These are phyloP conservation scores for Sinelater perroti DNA, from an alignment of 2,888 invertebrate species.

Conservation along the genomic window DNA sequence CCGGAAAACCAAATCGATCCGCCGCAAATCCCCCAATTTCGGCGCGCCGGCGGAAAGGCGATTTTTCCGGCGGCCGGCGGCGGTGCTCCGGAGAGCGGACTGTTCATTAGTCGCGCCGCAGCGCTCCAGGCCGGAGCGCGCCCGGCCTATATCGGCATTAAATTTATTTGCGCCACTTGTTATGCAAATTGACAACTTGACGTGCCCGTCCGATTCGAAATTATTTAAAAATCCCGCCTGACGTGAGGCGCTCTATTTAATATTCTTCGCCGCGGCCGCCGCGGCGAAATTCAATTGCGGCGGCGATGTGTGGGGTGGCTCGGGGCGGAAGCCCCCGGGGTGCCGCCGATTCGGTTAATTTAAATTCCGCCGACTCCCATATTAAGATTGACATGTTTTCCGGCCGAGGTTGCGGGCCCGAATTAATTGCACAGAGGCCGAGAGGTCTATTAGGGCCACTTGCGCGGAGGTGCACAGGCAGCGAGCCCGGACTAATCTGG, in stretches of 20 bases:
- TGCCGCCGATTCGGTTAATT: constrained; percentile 45
- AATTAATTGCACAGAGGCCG: constrained; percentile 23
- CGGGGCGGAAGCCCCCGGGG: constrained; percentile 40
- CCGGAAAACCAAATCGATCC: no score
- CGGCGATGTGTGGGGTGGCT: constrained; percentile 42
- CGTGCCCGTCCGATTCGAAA: constrained; percentile 36
- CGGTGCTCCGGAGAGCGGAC: no score
- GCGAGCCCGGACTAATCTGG: not conserved
- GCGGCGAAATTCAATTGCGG: constrained; percentile 38
- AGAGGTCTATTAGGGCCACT: constrained; percentile 10
- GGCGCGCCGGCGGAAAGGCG: no score
- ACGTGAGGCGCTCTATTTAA: constrained; percentile 36
- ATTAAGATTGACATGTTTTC: constrained; percentile 42
- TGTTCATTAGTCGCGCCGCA: no score
- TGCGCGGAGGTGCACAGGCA: no score
- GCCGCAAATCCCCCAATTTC: no score
- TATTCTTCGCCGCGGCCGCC: constrained; percentile 37
- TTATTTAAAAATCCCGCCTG: constrained; percentile 39
- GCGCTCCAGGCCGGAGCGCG: no score
- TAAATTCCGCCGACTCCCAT: constrained; percentile 41
- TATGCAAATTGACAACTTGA: constrained; percentile 38
- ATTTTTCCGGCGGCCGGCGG: constrained; percentile 5
- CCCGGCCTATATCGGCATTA: constrained; percentile 29
- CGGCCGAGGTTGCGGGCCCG: constrained; percentile 24
- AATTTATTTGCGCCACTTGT: constrained; percentile 36